Evolutionary conservation across 1,140 invertebrate genomes (phyloP), one percentile per base, ranked within the genome.

Genomic region (Drosophila bocki): DNA sequence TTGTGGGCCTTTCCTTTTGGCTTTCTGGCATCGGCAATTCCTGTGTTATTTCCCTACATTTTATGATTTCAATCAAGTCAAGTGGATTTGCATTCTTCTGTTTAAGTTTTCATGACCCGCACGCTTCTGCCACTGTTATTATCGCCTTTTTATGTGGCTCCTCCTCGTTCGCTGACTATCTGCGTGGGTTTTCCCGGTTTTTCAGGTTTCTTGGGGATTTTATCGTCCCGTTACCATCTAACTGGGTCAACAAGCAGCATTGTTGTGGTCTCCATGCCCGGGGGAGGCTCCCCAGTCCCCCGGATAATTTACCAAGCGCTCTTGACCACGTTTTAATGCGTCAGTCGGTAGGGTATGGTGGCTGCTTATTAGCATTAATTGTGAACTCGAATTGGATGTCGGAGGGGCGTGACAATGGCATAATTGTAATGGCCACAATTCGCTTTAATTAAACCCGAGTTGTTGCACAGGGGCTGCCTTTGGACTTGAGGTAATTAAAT

Each of bases 31-130:
- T 54, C 64, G 64, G 51, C 70, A 88, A 80, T 75, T 80, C 26
- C 47, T 50, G 81, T 39, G 77, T 72, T 80, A 67, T 61, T 78
- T 19, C 51, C 60, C 54, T 41, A 33, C 29, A 29, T 71, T 79
- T 80, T 80, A 85, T 67, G 86, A 85, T 85, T 90, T 90, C 86
- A 90, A 90, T 90, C 85, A 90, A 90, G 81, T 79, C 81, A 85
- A 90, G 85, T 90, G 85, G 85, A 82, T 82, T 82, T 90, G 54
- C 78, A 85, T 82, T 80, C 76, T 63, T 39, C 53, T 67, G 63
- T 69, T 87, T 74, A 58, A 84, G 68, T 78, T 83, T 80, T 82
- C 80, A 82, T 78, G 75, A 60, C 54, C 62, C 63, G 50, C 42
- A 61, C 61, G 71, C 42, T 65, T 51, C 48, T 67, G 59, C 17